Evolutionary conservation across 2,113 vertebrate species (phyloP), one percentile per base, ranked within the genome.

Genomic region (Pseudonaja textilis): DNA sequence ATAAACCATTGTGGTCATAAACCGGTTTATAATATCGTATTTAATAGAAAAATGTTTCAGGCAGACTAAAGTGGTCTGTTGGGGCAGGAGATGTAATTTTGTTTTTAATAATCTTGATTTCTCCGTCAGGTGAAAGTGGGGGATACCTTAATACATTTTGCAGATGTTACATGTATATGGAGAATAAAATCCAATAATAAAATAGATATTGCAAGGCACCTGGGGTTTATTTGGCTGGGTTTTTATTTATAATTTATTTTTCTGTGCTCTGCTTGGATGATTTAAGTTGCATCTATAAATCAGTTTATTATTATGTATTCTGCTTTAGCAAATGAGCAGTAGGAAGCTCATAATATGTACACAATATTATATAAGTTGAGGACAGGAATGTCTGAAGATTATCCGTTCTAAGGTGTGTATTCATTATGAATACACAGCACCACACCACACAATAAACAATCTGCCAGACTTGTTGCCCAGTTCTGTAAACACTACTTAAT

Each of bases 371-470:
- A 7, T 86, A 89, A 57, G 42, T 59, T 87, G 39, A 59, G 23
- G 74, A 26, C 10, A 93, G 74, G 45, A 90, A 90, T 16, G 29
- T 87, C 23, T 90, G 89, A 93, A 90, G n/a, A 26, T 90, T 42
- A 90, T 90, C 57, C 61, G 18, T 81, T 91, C 47, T 61, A 69
- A 89, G 47, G 25, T 92, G 50, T 34, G 34, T 12, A 59, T 52
- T 64, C 59, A 88, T 87, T 93, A 90, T 42, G 85, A 56, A 93
- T 61, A 34, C 56, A 54, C 3, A 87, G n/a, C 29, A 56, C 59
- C 56, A 64, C 9, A 54, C 50, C 56, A 9, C 10, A 87, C 39
- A 74, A 10, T 74, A 55, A 50, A 74, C 2, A 56, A 74, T 93
- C 29, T 39, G 59, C 18, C 59, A 88, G 34, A 69, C 8, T 56